Evolutionary conservation across 2,888 invertebrate genomes (phyloP).

Genomic region (Campopleginae sp.): DNA sequence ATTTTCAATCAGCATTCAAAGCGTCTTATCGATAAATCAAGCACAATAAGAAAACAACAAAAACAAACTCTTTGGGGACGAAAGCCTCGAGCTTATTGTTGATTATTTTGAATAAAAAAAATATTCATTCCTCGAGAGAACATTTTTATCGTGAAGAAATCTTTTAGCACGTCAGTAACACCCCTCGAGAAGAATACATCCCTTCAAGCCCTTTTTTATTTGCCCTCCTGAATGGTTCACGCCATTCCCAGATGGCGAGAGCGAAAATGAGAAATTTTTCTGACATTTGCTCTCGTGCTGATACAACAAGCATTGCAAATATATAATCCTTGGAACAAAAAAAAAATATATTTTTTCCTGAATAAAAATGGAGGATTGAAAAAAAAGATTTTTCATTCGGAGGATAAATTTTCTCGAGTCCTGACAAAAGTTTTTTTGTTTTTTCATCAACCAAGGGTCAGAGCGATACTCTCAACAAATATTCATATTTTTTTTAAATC

Average conservation of each 20-base stretch:
- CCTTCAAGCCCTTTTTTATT: slow-evolving; percentile 28
- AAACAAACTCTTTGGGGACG: not conserved
- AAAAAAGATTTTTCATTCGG: not conserved
- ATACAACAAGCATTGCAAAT: not conserved
- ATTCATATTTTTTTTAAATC: not conserved
- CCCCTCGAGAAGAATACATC: slow-evolving; percentile 28
- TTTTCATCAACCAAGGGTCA: not conserved
- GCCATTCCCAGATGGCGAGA: slow-evolving; percentile 14
- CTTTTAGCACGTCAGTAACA: slow-evolving; percentile 49
- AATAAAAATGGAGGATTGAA: not conserved
- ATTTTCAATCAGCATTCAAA: not conserved
- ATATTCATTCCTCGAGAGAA: not conserved
- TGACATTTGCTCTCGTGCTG: slow-evolving; percentile 14
- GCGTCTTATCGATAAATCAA: not conserved
- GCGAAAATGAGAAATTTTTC: slow-evolving; percentile 6
- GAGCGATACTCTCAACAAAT: not conserved
- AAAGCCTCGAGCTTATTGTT: slow-evolving; percentile 19
- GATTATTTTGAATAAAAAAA: slow-evolving; percentile 25
- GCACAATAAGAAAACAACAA: not conserved
- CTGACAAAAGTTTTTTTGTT: not conserved
- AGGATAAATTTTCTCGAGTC: not conserved
- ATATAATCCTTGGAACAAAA: not conserved
- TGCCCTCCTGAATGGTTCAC: slow-evolving; percentile 24
- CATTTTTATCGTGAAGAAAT: slow-evolving; percentile 33
- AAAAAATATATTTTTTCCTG: not conserved